Base-by-base conservation (phyloP, 2,797 vertebrate genomes). In the Eidolon dupreanum region DNA sequence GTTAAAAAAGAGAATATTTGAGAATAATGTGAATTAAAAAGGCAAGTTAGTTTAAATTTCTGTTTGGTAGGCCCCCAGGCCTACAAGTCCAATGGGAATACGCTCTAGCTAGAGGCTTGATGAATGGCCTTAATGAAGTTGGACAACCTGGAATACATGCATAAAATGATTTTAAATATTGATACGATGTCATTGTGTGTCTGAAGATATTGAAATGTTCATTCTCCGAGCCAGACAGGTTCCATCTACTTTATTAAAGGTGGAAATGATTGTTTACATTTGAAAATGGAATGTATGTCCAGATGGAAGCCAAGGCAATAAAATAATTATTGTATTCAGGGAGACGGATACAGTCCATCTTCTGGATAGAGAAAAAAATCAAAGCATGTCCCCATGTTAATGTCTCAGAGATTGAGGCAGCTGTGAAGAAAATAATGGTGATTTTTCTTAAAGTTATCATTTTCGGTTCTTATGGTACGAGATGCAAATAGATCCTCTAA, bases 91-190 rank as follows among this genome's bases (percentile, higher is more conserved):
- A 15, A 43, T 96, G 99, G 98, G 99, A 99, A 98, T 99, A 98
- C 98, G 99, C 98, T 99, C 98, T 98, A 99, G 99, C 99, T 94
- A 96, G 98, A 99, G 98, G 98, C 98, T 99, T 99, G 99, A 99
- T 99, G 99, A 99, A 99, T 99, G 99, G 99, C 99, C 99, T 99
- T 99, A 99, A 99, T 99, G 99, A 99, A 99, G 99, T 99, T 99
- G 99, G 99, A 99, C 99, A 99, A 99, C 99, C 99, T 99, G 98
- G 99, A 99, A 99, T 99, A 99, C 99, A 99, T 99, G 99, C 99
- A 99, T 99, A 99, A 99, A 99, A 99, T 99, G 98, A 98, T 98
- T 99, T 99, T 99, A 99, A 99, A 99, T 99, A 99, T 99, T 99
- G 99, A 99, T 99, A 99, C 97, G 98, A 99, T 99, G 98, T 98